Percentiles rank a stretch among this genome's conserved stretches.
Evolutionary conservation across 2,113 vertebrate species (phyloP).

Genomic region (Rhabdornis inornatus): DNA sequence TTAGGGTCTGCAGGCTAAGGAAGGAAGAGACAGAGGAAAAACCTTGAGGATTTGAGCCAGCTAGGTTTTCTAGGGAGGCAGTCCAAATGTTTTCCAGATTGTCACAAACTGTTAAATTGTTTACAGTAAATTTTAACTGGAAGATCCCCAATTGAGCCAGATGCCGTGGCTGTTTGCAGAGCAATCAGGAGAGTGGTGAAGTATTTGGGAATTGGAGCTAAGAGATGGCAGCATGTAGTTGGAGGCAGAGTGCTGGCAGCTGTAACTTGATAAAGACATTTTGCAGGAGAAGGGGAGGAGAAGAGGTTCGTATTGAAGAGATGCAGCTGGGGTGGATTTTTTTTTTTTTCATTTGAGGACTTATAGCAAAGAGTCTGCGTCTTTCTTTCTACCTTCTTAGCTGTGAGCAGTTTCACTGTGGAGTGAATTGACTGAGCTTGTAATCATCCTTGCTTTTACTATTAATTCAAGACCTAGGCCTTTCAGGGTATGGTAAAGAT

Average conservation of each 20-base stretch:
- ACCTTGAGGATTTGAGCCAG: not conserved
- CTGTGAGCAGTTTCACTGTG: not conserved
- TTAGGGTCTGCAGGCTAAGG: not conserved
- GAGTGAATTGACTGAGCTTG: not conserved
- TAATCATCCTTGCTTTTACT: not conserved
- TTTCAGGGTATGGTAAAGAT: not conserved
- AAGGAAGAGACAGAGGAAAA: not conserved
- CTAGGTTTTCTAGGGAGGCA: constrained; percentile 6
- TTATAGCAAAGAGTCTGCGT: not conserved
- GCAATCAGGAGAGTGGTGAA: not conserved
- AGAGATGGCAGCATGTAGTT: not conserved
- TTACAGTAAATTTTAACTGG: constrained; percentile 53
- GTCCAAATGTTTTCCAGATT: constrained; percentile 34
- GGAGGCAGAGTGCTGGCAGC: not conserved
- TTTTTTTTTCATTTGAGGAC: not conserved
- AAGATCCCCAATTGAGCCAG: constrained; percentile 26
- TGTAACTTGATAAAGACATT: not conserved
- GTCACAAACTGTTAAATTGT: constrained; percentile 41
- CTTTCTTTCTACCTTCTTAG: not conserved
- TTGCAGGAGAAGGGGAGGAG: not conserved
- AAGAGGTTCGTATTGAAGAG: not conserved
- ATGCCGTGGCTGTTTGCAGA: constrained; percentile 13
- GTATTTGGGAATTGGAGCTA: not conserved
- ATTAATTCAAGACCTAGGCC: not conserved
- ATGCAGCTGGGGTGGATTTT: not conserved